These are phyloP conservation scores for Lasiommata megera DNA, from an alignment of 2,888 invertebrate genomes.

Conservation along the genomic window DNA sequence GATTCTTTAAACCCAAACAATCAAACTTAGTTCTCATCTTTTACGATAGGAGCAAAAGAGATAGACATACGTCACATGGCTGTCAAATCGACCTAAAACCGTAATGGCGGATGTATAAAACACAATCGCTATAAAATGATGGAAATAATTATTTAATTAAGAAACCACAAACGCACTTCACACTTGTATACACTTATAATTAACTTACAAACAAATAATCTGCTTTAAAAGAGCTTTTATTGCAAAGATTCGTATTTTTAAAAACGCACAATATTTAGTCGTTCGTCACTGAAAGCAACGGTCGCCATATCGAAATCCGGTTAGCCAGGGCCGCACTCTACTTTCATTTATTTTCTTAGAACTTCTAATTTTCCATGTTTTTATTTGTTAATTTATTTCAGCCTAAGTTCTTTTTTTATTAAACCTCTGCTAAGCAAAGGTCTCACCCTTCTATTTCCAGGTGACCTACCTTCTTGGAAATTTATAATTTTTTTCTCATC, in stretches of 20 bases:
- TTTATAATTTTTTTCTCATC: too few relatives aligned
- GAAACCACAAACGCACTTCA: slow-evolving; percentile 20
- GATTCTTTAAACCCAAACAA: slow-evolving; percentile 1
- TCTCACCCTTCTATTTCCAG: too few relatives aligned
- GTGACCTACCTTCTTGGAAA: too few relatives aligned
- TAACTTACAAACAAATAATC: slow-evolving; percentile 9
- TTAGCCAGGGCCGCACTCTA: slow-evolving; percentile 57
- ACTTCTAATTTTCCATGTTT: background rate
- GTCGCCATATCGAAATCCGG: slow-evolving; percentile 75
- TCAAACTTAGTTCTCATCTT: slow-evolving; percentile 35
- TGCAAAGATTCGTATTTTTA: slow-evolving; percentile 41
- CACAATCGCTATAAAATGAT: slow-evolving; percentile 45
- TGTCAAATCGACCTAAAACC: slow-evolving; percentile 43
- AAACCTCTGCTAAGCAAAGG: too few relatives aligned
- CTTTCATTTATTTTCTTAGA: slow-evolving; percentile 2
- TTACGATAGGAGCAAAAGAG: slow-evolving; percentile 54
- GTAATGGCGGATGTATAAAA: slow-evolving; percentile 65
- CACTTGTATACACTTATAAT: slow-evolving; percentile 15
- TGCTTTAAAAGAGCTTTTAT: slow-evolving; percentile 21
- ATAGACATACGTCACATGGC: slow-evolving; percentile 50
- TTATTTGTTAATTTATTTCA: too few relatives aligned
- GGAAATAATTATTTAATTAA: slow-evolving; percentile 45
- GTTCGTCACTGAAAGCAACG: slow-evolving; percentile 65
- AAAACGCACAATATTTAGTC: slow-evolving; percentile 56
- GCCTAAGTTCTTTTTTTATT: too few relatives aligned